phyloP scores from a whole-genome alignment of 1,140 invertebrate species.

The Galleria mellonella region DNA sequence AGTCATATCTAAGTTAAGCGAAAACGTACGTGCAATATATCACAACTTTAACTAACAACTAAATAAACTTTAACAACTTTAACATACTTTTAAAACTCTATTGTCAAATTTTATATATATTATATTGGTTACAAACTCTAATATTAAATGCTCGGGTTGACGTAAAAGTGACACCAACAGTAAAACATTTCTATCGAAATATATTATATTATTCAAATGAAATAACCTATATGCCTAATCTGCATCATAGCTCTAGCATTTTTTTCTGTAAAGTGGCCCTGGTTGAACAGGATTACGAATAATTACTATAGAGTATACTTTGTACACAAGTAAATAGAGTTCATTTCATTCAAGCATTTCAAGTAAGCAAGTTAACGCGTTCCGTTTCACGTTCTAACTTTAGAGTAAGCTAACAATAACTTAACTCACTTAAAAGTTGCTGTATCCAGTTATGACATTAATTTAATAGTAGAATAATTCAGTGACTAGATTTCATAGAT shows the following conservation, averaged over 20 bases:
- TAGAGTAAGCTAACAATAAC: background rate
- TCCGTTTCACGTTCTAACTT: background rate
- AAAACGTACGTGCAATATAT: too few species aligned
- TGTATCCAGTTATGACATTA: too few species aligned
- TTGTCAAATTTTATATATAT: too few species aligned
- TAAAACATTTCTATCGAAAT: too few species aligned
- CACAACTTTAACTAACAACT: background rate
- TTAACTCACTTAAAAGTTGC: too few species aligned
- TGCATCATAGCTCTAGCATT: conserved; percentile 40
- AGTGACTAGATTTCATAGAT: too few species aligned
- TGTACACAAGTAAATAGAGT: background rate
- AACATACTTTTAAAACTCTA: too few species aligned
- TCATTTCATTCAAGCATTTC: background rate
- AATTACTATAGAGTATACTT: background rate
- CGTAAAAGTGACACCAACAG: too few species aligned
- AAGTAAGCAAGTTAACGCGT: background rate
- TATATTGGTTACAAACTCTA: too few species aligned
- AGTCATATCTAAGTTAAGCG: background rate
- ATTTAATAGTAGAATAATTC: too few species aligned
- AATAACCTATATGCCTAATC: conserved; percentile 52
- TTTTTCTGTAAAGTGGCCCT: conserved; percentile 26
- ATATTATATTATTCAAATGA: conserved; percentile 10
- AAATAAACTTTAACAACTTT: too few species aligned
- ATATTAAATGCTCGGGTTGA: too few species aligned
- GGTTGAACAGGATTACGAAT: background rate